Evolutionary conservation across 1,140 invertebrate species (phyloP).

Genomic region (Potamilus streckersoni): DNA sequence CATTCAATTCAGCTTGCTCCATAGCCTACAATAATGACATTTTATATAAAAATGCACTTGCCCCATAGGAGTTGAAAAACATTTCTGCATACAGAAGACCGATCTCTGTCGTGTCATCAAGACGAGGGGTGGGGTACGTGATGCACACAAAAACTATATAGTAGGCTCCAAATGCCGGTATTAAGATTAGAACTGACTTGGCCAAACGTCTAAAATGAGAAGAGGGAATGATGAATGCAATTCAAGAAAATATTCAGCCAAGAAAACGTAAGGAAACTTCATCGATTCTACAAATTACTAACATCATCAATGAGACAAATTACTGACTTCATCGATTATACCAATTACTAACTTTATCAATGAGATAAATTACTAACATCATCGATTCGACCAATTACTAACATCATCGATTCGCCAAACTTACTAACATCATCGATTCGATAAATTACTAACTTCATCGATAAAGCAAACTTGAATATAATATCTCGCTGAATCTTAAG

Average conservation of each 20-base stretch:
- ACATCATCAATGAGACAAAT: no score
- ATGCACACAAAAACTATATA: constrained; percentile 74
- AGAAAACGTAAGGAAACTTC: background rate
- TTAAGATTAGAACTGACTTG: constrained; percentile 80
- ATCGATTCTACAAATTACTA: no score
- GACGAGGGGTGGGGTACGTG: constrained; percentile 68
- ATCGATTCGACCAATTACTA: no score
- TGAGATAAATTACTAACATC: no score
- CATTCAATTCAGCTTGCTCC: no score
- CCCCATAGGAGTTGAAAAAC: constrained; percentile 82
- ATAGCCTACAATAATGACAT: no score
- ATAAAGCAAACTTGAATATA: no score
- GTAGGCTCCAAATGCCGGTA: constrained; percentile 83
- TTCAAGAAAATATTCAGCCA: background rate
- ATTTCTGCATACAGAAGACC: constrained; percentile 76
- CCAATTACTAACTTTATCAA: no score
- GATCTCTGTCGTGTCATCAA: constrained; percentile 71
- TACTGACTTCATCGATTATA: no score
- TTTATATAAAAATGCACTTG: constrained; percentile 55
- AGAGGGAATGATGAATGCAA: no score
- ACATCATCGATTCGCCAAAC: no score
- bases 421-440: background rate
- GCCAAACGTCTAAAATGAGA: constrained; percentile 70
- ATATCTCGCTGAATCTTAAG: no score
- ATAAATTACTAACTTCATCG: background rate